phyloP scores from a whole-genome alignment of 2,797 vertebrate species.

The Halcyon badia region DNA sequence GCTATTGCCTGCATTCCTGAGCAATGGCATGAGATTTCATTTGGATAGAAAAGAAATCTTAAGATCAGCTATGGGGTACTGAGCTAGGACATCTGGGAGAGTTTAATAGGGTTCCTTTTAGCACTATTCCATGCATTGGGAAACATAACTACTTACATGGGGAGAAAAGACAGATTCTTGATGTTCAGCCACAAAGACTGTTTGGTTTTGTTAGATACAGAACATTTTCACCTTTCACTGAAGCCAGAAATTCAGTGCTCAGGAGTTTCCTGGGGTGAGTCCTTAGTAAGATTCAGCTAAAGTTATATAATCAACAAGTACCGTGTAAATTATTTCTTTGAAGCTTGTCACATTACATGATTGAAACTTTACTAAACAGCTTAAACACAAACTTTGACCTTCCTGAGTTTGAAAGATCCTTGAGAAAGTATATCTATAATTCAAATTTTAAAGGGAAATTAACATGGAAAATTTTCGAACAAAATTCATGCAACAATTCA shows the following conservation, averaged over 20 bases:
- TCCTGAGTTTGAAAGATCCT: neutral
- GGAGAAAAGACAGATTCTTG: slow-evolving; percentile 11
- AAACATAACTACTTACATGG: neutral
- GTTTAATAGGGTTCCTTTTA: neutral
- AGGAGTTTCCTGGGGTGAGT: neutral
- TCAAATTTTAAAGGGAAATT: neutral
- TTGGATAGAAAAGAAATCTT: neutral
- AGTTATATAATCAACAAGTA: neutral
- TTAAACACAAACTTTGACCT: neutral
- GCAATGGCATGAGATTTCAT: neutral
- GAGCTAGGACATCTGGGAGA: neutral
- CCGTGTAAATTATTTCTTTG: neutral
- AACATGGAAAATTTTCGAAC: neutral
- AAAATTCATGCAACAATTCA: neutral
- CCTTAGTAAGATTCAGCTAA: neutral
- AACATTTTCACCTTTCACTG: neutral
- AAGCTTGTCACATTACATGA: neutral
- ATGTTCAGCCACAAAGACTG: neutral
- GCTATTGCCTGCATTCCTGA: neutral
- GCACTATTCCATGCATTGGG: neutral
- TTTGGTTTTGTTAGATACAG: neutral
- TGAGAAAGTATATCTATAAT: neutral
- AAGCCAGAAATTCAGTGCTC: neutral
- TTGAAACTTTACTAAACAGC: neutral
- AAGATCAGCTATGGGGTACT: neutral